Evolutionary conservation across 2,888 invertebrate genomes (phyloP).

Genomic region (Halictus ligatus): DNA sequence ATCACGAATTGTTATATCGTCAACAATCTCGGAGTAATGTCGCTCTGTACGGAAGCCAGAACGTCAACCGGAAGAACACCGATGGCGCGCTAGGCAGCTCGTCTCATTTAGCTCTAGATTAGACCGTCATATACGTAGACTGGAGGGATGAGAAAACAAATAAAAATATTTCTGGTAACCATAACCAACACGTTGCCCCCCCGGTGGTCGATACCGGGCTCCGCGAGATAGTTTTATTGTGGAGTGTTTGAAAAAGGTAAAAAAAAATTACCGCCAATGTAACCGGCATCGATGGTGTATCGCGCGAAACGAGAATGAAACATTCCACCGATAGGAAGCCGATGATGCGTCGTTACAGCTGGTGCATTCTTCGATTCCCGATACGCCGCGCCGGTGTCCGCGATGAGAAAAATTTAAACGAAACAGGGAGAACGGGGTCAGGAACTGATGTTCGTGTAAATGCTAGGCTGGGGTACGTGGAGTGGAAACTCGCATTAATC

Average conservation of each 20-base stretch:
- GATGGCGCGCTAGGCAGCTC: not conserved
- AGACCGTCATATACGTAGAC: not conserved
- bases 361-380: conserved; percentile 52
- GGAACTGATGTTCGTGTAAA: conserved; percentile 56
- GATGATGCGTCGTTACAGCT: conserved; percentile 50
- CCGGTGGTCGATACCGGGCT: not conserved
- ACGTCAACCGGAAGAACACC: not conserved
- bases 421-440: conserved; percentile 57
- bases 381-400: conserved; percentile 15
- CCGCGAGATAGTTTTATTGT: not conserved
- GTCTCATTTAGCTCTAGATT: not conserved
- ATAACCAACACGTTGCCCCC: not conserved
- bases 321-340: conserved; percentile 34
- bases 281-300: conserved; percentile 12
- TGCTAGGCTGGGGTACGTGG: conserved; percentile 27
- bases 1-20: not conserved
- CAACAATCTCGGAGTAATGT: not conserved
- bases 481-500: conserved; percentile 66
- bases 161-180: conserved; percentile 3
- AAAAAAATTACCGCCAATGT: not conserved
- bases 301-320: conserved; percentile 38
- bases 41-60: too few species aligned
- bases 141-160: not conserved
- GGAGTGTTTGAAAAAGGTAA: not conserved
- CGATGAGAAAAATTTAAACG: conserved; percentile 53